Conservation (phyloP, 1,140 invertebrate genomes). For the Lepidurus arcticus region DNA sequence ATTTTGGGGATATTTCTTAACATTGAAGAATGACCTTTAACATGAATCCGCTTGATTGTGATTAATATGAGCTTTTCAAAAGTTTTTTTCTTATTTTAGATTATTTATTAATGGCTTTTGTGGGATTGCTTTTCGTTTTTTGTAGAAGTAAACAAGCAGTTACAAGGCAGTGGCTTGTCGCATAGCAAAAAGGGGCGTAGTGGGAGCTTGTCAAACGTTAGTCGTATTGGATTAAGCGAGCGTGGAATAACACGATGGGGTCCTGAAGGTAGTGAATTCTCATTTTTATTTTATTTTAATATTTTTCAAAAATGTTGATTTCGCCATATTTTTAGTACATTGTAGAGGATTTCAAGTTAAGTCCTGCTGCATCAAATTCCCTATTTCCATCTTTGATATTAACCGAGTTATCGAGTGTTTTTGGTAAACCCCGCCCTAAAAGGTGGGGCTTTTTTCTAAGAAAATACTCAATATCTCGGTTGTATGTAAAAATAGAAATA, state of each 20-base stretch:
- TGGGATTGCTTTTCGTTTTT: constrained; percentile 35
- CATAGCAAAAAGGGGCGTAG: constrained; percentile 18
- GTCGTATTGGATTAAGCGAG: constrained; percentile 18
- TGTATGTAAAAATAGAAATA: too few species aligned
- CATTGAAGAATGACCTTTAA: too few species aligned
- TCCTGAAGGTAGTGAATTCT: neutral
- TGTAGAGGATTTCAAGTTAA: too few species aligned
- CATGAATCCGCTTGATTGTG: too few species aligned
- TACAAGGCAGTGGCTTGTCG: constrained; percentile 49
- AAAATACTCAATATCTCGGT: too few species aligned
- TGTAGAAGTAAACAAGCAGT: constrained; percentile 77
- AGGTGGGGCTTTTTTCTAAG: too few species aligned
- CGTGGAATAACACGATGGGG: constrained; percentile 13
- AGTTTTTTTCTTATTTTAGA: neutral
- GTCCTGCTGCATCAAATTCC: too few species aligned
- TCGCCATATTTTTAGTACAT: too few species aligned
- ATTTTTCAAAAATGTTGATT: too few species aligned
- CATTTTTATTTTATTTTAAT: neutral
- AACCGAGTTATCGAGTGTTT: too few species aligned
- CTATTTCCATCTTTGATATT: too few species aligned
- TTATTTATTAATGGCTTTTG: constrained; percentile 29
- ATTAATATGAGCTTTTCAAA: neutral
- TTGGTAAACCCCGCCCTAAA: too few species aligned
- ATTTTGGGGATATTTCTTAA: neutral
- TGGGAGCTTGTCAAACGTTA: constrained; percentile 14